phyloP scores from a whole-genome alignment of 2,888 invertebrate genomes.

The Pomacea canaliculata region DNA sequence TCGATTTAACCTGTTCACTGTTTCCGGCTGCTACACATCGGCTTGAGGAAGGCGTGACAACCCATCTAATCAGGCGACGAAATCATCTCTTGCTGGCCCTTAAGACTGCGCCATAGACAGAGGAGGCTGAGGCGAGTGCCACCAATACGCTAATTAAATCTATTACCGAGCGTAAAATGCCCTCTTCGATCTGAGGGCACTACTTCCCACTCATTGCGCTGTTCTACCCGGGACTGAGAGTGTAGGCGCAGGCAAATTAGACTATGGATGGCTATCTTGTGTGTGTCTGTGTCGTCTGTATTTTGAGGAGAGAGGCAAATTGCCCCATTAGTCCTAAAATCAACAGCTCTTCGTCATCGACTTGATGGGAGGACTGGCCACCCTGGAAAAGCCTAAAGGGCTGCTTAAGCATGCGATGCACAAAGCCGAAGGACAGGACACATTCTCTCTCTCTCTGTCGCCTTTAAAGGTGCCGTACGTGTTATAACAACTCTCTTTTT shows the following conservation, averaged over 20 bases:
- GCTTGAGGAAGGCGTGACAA: too few species aligned
- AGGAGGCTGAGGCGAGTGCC: constrained; percentile 7
- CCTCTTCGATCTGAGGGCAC: not conserved
- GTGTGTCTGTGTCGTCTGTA: constrained; percentile 16
- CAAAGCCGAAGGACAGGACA: too few species aligned
- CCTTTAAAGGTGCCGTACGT: too few species aligned
- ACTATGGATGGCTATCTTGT: not conserved
- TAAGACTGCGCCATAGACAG: constrained; percentile 11
- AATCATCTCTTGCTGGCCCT: constrained; percentile 1
- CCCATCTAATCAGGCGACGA: too few species aligned
- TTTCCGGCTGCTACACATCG: too few species aligned
- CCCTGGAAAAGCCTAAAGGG: constrained; percentile 16
- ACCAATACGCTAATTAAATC: constrained; percentile 29
- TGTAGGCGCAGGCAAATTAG: constrained; percentile 3
- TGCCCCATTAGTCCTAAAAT: constrained; percentile 27
- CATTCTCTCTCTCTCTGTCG: too few species aligned
- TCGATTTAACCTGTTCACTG: too few species aligned
- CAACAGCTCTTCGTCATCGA: constrained; percentile 21
- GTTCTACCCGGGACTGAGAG: not conserved
- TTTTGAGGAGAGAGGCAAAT: constrained; percentile 20
- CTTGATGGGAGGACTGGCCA: constrained; percentile 12
- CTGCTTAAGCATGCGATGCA: constrained; percentile 11
- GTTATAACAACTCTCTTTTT: too few species aligned
- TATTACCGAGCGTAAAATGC: constrained; percentile 13
- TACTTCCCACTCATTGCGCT: constrained; percentile 3